Percentiles rank a stretch among this genome's conserved stretches.
phyloP scores from a whole-genome alignment of 2,113 vertebrate species.

The Tragulus kanchil region DNA sequence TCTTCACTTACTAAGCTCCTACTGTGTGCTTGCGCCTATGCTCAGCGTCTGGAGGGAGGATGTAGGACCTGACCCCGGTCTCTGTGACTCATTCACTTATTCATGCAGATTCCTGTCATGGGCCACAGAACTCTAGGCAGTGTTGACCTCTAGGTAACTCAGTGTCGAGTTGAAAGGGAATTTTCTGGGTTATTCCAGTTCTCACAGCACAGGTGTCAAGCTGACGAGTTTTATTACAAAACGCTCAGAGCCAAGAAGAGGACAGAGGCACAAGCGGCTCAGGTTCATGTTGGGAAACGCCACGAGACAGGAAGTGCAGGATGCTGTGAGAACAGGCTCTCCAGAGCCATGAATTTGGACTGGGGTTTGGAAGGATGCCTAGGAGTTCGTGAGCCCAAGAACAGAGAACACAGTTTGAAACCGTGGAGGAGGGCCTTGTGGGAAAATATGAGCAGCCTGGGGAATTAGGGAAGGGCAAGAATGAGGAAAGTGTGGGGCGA shows the following conservation, averaged over 20 bases:
- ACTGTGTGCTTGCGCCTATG: background rate
- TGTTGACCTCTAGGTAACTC: background rate
- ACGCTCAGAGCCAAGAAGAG: background rate
- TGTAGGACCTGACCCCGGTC: background rate
- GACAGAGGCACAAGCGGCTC: background rate
- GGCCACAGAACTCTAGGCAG: background rate
- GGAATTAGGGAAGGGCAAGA: background rate
- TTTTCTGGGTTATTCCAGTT: background rate
- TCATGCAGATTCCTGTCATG: accelerated
- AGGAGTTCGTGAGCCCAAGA: background rate
- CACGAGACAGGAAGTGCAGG: background rate
- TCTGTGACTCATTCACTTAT: background rate
- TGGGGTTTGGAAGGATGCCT: conserved; percentile 19
- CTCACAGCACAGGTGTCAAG: accelerated
- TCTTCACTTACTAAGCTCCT: background rate
- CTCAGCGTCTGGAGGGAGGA: background rate
- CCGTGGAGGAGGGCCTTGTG: background rate
- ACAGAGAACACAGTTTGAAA: background rate
- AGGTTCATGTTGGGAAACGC: background rate
- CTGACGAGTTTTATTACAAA: background rate
- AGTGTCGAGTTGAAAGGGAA: background rate
- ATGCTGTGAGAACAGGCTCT: background rate
- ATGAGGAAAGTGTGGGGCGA: background rate
- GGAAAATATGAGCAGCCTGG: background rate
- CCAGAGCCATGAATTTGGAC: background rate